Evolutionary conservation across 2,888 invertebrate genomes (phyloP), one percentile per base, ranked within the genome.

Genomic region (Cerastis rubricosa): DNA sequence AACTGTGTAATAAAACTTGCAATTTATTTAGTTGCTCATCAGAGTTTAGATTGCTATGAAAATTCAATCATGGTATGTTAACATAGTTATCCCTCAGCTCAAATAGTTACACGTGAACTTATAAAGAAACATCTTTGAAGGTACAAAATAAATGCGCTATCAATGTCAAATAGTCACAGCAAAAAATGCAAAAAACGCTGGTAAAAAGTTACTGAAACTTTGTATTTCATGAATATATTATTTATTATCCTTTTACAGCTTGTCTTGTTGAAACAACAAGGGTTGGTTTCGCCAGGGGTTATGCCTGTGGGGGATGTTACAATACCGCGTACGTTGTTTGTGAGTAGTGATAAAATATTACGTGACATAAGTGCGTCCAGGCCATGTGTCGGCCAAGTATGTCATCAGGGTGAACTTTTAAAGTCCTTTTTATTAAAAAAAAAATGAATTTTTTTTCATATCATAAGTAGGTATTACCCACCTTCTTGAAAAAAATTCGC

Each of bases 1-100:
- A 70, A 78, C 57, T 68, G 17, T 78, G 29, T 25, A 73, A 35
- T 51, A 67, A 69, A 71, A 80, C 87, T 87, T 88, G 89, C 87
- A 89, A 72, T 72, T 88, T 87, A 88, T 85, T 87, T 84, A 82
- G 80, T 73, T 63, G 12, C 51, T 69, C 19, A 49, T 74, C 19
- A 63, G 6, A 49, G 25, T 51, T 78, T 78, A 81, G 65, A 68
- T 76, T 81, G 76, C 70, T 84, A 76, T 80, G 49, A 57, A 57
- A 64, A 29, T 12, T 61, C 4, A n/a, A 19, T 47, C 59, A 51
- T 25, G 17, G 5, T 80, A 59, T 11, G 17, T 40, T n/a, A 35
- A 63, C 35, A 35, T 35, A 35, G 35, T 35, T 35, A 35, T 2
- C 1, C 22, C 9, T 12, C 40, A 63, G 40, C 12, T 63, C 5